phyloP scores from a whole-genome alignment of 2,113 vertebrate genomes.

The Grallaria varia region DNA sequence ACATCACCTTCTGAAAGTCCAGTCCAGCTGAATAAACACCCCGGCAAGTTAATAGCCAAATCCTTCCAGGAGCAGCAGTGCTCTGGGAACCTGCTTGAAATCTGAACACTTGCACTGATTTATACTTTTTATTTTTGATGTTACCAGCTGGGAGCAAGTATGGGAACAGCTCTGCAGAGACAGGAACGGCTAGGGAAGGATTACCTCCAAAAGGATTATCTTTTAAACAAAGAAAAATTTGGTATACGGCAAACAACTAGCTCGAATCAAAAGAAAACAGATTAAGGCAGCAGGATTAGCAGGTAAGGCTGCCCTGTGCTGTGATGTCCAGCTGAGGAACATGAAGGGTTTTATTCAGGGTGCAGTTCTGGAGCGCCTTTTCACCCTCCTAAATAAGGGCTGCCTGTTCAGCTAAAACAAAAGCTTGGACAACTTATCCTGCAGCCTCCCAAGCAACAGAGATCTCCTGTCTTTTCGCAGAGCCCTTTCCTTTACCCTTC shows the following conservation, averaged over 20 bases:
- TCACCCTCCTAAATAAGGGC: neutral
- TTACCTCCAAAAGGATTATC: constrained; percentile 52
- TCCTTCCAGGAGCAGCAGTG: neutral
- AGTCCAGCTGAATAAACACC: constrained; percentile 57
- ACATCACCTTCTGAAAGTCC: neutral
- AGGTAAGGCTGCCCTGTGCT: neutral
- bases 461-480: neutral
- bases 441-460: neutral
- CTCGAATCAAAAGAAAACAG: constrained; percentile 14
- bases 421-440: neutral
- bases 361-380: neutral
- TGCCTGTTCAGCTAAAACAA: neutral
- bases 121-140: neutral
- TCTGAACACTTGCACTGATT: constrained; percentile 32
- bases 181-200: neutral
- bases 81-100: constrained; percentile 30
- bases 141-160: constrained; percentile 11
- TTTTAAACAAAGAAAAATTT: constrained; percentile 41
- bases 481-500: neutral
- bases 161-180: neutral
- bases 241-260: constrained; percentile 1
- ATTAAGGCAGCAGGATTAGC: constrained; percentile 45
- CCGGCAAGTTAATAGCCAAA: constrained; percentile 11
- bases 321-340: neutral
- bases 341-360: neutral